phyloP scores from a whole-genome alignment of 2,888 invertebrate species.

The Alitta virens region DNA sequence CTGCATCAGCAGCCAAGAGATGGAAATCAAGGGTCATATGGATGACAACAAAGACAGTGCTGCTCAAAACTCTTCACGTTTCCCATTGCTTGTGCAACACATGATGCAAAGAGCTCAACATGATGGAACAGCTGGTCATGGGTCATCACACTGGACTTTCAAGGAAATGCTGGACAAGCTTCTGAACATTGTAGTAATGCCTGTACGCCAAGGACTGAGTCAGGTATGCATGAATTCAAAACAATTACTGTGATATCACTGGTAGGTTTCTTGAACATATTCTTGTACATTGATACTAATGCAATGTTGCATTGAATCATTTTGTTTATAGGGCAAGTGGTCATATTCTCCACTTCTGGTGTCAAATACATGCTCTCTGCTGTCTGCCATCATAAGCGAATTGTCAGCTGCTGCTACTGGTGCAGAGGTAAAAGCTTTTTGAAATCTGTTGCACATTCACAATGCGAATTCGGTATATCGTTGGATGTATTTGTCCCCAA shows the following conservation, averaged over 20 bases:
- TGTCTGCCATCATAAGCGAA: slow-evolving; percentile 83
- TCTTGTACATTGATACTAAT: no score
- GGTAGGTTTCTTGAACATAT: no score
- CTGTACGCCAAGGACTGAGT: slow-evolving; percentile 66
- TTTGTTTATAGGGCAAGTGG: slow-evolving; percentile 31
- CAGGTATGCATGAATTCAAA: slow-evolving; percentile 15
- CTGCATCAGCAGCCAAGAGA: slow-evolving; percentile 49
- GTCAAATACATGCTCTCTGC: slow-evolving; percentile 59
- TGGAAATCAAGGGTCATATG: slow-evolving; percentile 39
- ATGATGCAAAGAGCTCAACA: slow-evolving; percentile 32
- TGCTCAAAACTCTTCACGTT: slow-evolving; percentile 43
- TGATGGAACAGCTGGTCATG: slow-evolving; percentile 36
- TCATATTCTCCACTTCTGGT: slow-evolving; percentile 59
- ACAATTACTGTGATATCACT: no score
- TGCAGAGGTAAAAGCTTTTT: slow-evolving; percentile 66
- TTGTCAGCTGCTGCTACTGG: slow-evolving; percentile 73
- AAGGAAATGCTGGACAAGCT: slow-evolving; percentile 80
- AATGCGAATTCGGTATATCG: no score
- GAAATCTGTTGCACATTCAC: neutral
- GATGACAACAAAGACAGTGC: slow-evolving; percentile 57
- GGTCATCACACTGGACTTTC: slow-evolving; percentile 64
- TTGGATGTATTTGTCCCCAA: no score
- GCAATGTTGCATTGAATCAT: no score
- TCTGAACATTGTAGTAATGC: slow-evolving; percentile 77
- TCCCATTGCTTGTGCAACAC: slow-evolving; percentile 27